phyloP scores from a whole-genome alignment of 2,888 invertebrate genomes.

The Sipha maydis region DNA sequence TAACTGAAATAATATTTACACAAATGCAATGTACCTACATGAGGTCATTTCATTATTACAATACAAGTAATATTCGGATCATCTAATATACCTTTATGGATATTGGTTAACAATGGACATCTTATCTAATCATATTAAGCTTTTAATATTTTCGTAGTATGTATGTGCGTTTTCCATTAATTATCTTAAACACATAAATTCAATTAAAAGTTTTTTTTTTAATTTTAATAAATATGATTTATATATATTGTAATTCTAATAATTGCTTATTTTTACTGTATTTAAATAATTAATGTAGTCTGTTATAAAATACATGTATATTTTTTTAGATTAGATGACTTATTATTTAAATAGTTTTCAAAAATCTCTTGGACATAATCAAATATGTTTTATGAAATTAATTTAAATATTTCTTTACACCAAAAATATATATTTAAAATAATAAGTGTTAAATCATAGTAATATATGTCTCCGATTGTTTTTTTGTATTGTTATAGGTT shows the following conservation, averaged over 20 bases:
- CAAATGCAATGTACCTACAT: conserved; percentile 32
- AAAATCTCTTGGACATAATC: neutral
- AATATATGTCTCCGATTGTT: conserved; percentile 22
- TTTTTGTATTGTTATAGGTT: conserved; percentile 31
- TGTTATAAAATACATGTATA: neutral
- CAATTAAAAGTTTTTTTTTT: neutral
- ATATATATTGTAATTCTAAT: neutral
- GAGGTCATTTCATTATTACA: neutral
- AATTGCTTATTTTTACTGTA: neutral
- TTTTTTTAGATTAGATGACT: neutral
- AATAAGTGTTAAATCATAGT: conserved; percentile 28
- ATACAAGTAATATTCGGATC: neutral
- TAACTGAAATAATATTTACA: conserved; percentile 50
- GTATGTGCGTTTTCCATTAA: too few relatives aligned
- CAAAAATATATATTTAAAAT: conserved; percentile 37
- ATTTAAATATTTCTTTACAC: conserved; percentile 45
- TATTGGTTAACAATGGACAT: conserved; percentile 12
- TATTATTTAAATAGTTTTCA: conserved; percentile 8
- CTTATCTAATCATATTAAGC: neutral
- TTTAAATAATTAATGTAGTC: neutral
- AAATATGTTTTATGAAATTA: conserved; percentile 34
- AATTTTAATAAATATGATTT: neutral
- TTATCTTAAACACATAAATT: neutral
- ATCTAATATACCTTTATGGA: neutral
- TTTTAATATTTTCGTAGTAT: neutral